Evolutionary conservation across 1,140 invertebrate genomes (phyloP), one percentile per base, ranked within the genome.

Genomic region (Colletes latitarsis): DNA sequence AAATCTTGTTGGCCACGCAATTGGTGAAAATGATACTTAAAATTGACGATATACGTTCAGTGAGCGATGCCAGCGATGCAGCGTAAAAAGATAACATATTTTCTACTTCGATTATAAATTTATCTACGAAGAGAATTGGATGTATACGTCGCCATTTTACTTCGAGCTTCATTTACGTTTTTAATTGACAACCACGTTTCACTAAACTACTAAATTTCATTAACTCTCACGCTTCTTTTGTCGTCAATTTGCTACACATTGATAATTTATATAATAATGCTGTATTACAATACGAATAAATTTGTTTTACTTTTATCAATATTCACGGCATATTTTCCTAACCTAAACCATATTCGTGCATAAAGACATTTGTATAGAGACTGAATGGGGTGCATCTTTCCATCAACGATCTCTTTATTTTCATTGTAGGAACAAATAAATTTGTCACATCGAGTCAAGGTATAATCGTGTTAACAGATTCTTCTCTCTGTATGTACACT

Each of bases 11-110:
- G 72, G 99, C 99, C 3, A 99, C 99, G 0, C 98, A 99, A 91
- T 94, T 99, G 41, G 98, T 99, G 9, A 99, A 99, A 93, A 99
- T 99, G 99, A 99, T 99, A 83, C 94, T 99, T 60, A 99, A 99
- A 94, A 99, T 99, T 80, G 99, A 99, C 93, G 99, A 99, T 92
- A 97, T 99, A 68, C 95, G 99, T 82, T 97, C 97, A 6, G 96
- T 96, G 1, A 94, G 93, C 30, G 76, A 30, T 30, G 30, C 78
- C 0, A 66, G 66, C 21, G 90, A 89, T 21, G 52, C 2, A 17
- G 64, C 71, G 12, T 86, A 84, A 86, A 15, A 9, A 66, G 15
- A 19, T 58, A 49, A 19, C 17, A 0, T 81, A 67, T 21, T 66
- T 78, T 53, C 52, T 39, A 52, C 8, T 19, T 66, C 10, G 6